Evolutionary conservation across 2,888 invertebrate species (phyloP).

Genomic region (Acleris cristana): DNA sequence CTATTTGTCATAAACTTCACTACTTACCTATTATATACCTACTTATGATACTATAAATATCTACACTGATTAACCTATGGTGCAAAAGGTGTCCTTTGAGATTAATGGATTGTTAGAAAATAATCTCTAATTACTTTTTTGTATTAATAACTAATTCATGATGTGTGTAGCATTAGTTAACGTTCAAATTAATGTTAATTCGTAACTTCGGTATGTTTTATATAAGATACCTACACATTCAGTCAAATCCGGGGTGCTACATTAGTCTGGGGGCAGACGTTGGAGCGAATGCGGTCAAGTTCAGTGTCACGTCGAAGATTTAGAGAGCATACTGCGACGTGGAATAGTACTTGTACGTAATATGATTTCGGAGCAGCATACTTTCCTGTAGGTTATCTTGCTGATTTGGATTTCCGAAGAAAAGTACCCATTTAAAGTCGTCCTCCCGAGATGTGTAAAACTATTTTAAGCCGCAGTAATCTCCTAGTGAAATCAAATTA

Average conservation of each 20-base stretch:
- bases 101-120: constrained; percentile 61
- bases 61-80: constrained; percentile 63
- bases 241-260: constrained; percentile 69
- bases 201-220: constrained; percentile 49
- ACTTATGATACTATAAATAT: constrained; percentile 36
- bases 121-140: constrained; percentile 51
- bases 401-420: no score
- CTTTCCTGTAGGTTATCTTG: no score
- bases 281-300: no score
- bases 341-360: no score
- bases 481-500: no score
- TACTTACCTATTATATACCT: constrained; percentile 16
- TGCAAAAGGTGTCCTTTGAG: constrained; percentile 67
- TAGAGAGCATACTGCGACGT: no score
- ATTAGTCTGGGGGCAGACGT: constrained; percentile 39
- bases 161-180: constrained; percentile 49
- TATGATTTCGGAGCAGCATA: no score
- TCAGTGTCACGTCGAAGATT: no score
- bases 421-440: no score
- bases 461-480: no score
- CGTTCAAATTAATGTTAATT: constrained; percentile 46
- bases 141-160: constrained; percentile 52
- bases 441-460: no score
- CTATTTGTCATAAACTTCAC: constrained; percentile 46
- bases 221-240: constrained; percentile 18